Conservation (phyloP, 2,888 invertebrate genomes). For the Philonicus albiceps region DNA sequence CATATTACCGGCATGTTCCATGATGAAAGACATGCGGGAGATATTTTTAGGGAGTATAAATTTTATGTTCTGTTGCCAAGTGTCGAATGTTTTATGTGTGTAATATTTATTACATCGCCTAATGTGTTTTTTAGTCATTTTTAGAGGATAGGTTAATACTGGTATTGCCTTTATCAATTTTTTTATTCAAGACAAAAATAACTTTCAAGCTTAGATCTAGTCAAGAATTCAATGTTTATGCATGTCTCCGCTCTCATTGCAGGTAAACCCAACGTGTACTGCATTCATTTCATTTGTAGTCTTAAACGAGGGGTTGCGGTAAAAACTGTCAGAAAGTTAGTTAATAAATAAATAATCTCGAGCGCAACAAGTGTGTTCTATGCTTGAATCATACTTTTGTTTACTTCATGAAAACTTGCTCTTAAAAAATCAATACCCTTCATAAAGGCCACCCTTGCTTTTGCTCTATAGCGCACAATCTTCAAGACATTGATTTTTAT, state of each 20-base stretch:
- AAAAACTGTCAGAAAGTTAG: not conserved
- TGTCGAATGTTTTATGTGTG: not conserved
- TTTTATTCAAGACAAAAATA: not conserved
- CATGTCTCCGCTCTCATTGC: not conserved
- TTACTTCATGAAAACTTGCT: not conserved
- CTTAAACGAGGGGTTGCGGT: not conserved
- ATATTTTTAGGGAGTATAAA: conserved; percentile 1
- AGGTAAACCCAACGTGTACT: not conserved
- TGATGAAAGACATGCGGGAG: not conserved
- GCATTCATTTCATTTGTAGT: not conserved
- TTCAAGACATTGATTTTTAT: not conserved
- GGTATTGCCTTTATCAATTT: not conserved
- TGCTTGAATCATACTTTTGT: not conserved
- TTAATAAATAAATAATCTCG: not conserved
- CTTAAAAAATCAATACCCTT: not conserved
- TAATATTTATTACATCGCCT: not conserved
- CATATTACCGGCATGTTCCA: not conserved
- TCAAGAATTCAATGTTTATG: not conserved
- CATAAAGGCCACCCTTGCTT: not conserved
- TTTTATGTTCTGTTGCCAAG: not conserved
- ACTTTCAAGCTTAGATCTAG: not conserved
- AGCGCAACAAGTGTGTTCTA: not conserved
- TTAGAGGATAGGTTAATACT: not conserved
- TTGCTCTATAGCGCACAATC: not conserved
- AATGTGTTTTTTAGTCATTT: not conserved